phyloP scores from a whole-genome alignment of 2,113 vertebrate genomes.

The Helogale parvula region DNA sequence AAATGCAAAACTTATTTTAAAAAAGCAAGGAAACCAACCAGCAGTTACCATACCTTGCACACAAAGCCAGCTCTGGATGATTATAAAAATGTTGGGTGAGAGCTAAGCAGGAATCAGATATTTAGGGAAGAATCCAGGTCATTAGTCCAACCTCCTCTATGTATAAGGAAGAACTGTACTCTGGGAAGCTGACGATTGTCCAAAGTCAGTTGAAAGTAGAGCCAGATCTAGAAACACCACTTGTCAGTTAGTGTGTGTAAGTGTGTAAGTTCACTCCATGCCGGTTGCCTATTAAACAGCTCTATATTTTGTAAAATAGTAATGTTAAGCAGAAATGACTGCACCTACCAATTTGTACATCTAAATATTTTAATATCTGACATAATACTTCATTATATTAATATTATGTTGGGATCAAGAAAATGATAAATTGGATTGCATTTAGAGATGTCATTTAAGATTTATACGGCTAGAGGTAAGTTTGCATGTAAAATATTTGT shows the following conservation, averaged over 20 bases:
- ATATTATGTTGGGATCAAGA: constrained; percentile 39
- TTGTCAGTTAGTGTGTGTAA: neutral
- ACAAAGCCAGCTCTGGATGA: neutral
- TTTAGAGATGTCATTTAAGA: constrained; percentile 44
- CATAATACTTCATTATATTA: neutral
- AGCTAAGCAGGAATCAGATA: neutral
- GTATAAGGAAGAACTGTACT: neutral
- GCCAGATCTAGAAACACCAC: neutral
- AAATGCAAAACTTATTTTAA: neutral
- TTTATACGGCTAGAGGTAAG: constrained; percentile 30
- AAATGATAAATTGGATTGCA: constrained; percentile 60
- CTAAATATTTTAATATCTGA: constrained; percentile 57
- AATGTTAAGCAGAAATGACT: neutral
- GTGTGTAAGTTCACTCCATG: neutral
- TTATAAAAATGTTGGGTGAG: neutral
- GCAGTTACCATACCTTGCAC: neutral
- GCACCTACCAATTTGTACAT: constrained; percentile 44
- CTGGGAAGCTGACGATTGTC: neutral
- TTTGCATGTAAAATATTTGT: neutral
- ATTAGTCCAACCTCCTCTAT: neutral
- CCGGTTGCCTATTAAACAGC: neutral
- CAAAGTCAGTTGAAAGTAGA: neutral
- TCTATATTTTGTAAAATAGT: constrained; percentile 1
- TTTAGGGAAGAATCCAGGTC: neutral
- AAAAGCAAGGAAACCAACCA: neutral